Percentiles rank a stretch among this genome's conserved stretches.
Evolutionary conservation across 2,113 vertebrate genomes (phyloP).

Genomic region (Mobula birostris): DNA sequence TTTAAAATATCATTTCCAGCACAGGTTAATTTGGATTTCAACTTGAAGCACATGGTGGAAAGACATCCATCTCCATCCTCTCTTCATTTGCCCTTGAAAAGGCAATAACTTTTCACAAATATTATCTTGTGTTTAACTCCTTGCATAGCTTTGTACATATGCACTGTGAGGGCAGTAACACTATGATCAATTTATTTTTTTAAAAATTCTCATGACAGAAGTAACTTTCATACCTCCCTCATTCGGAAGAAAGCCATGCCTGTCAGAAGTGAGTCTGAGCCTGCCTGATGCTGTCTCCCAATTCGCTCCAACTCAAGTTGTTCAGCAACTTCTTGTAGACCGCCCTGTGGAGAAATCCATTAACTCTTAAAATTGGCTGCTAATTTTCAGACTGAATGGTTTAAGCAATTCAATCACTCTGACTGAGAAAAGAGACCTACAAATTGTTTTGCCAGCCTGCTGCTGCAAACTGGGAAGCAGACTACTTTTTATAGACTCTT

Average conservation of each 20-base stretch:
- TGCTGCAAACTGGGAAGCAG: neutral
- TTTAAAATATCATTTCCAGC: too few species aligned
- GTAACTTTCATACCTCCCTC: conserved; percentile 77
- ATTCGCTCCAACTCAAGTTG: conserved; percentile 93
- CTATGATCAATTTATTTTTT: neutral
- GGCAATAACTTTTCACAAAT: too few species aligned
- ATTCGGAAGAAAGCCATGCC: conserved; percentile 98
- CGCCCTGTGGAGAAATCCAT: conserved; percentile 62
- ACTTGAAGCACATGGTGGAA: too few species aligned
- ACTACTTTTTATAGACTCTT: too few species aligned
- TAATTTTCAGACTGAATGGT: neutral
- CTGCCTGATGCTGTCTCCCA: conserved; percentile 92
- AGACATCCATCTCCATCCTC: too few species aligned
- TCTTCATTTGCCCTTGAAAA: too few species aligned
- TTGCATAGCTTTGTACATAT: too few species aligned
- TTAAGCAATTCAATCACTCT: neutral
- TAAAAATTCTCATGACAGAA: neutral
- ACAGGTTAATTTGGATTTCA: too few species aligned
- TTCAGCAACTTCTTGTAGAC: conserved; percentile 94
- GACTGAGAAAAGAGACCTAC: neutral
- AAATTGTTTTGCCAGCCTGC: neutral
- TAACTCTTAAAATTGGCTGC: neutral
- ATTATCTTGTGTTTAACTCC: too few species aligned
- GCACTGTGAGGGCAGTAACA: neutral
- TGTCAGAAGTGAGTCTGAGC: conserved; percentile 89